A percentile compares a stretch with the other conserved stretches of the same genome.
These are phyloP conservation scores for Heliopora coerulea DNA, from an alignment of 92 coral and sea anemone genomes.

Conservation along the genomic window DNA sequence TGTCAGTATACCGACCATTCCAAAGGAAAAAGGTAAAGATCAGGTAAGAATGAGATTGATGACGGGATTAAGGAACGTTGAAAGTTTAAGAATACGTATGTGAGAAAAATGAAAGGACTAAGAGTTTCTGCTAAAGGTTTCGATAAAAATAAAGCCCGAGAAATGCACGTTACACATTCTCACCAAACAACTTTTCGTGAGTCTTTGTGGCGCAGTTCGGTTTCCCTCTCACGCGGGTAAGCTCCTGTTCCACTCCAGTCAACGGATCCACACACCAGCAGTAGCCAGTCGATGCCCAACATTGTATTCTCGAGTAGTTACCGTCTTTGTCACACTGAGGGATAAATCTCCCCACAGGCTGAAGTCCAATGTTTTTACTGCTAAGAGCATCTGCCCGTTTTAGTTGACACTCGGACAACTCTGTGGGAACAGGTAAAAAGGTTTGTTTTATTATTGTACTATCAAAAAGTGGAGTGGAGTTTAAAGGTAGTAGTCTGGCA, in stretches of 20 bases:
- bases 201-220: slow-evolving; percentile 59
- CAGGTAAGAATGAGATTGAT: too few relatives aligned
- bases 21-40: too few relatives aligned
- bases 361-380: slow-evolving; percentile 55
- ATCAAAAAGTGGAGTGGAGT: too few relatives aligned
- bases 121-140: too few relatives aligned
- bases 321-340: slow-evolving; percentile 72
- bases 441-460: too few relatives aligned
- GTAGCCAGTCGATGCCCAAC: slow-evolving; percentile 92
- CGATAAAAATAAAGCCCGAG: too few relatives aligned
- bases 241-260: slow-evolving; percentile 62
- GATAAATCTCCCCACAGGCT: slow-evolving; percentile 78
- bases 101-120: too few relatives aligned
- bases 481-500: too few relatives aligned
- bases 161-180: background rate
- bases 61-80: too few relatives aligned
- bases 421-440: slow-evolving; percentile 29
- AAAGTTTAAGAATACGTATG: too few relatives aligned
- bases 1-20: too few relatives aligned
- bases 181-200: slow-evolving; percentile 23
- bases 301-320: slow-evolving; percentile 62
- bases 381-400: slow-evolving; percentile 68
- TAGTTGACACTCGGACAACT: slow-evolving; percentile 61
- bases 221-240: slow-evolving; percentile 76
- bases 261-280: slow-evolving; percentile 87